These are phyloP conservation scores for Apoderus coryli DNA, from an alignment of 2,888 invertebrate species.

Conservation along the genomic window DNA sequence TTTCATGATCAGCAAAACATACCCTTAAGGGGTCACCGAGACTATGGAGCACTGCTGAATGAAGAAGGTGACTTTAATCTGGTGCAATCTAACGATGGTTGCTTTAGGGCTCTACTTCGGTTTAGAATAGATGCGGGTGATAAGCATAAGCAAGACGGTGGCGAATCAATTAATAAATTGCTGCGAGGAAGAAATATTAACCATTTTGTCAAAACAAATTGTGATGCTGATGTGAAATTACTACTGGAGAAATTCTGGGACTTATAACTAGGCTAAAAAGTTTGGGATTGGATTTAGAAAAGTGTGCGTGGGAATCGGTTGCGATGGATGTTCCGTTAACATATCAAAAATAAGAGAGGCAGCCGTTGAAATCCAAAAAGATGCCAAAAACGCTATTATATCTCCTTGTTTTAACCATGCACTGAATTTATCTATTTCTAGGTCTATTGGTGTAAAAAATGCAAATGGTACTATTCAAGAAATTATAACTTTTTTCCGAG, in stretches of 20 bases:
- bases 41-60: not conserved
- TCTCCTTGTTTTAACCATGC: conserved; percentile 8
- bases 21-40: conserved; percentile 4
- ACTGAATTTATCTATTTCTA: conserved; percentile 9
- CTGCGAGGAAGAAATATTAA: conserved; percentile 1
- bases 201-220: conserved; percentile 2
- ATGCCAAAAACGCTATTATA: conserved; percentile 7
- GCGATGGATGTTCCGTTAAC: conserved; percentile 8
- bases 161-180: conserved; percentile 3
- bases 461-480: conserved; percentile 9
- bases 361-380: conserved; percentile 8
- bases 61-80: not conserved
- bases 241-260: conserved; percentile 7
- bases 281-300: conserved; percentile 7
- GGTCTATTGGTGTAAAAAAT: conserved; percentile 8
- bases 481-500: conserved; percentile 6
- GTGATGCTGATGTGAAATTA: no score
- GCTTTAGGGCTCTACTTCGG: conserved; percentile 7
- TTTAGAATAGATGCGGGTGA: conserved; percentile 7
- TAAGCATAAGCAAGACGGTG: conserved; percentile 5
- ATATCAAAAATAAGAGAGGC: conserved; percentile 8
- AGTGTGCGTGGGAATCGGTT: conserved; percentile 10
- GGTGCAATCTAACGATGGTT: conserved; percentile 6
- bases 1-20: conserved; percentile 6
- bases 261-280: conserved; percentile 7